A percentile compares a stretch with the other conserved stretches of the same genome.
Conservation (phyloP, 2,113 vertebrate species). For the Gymnocephalus cernua region DNA sequence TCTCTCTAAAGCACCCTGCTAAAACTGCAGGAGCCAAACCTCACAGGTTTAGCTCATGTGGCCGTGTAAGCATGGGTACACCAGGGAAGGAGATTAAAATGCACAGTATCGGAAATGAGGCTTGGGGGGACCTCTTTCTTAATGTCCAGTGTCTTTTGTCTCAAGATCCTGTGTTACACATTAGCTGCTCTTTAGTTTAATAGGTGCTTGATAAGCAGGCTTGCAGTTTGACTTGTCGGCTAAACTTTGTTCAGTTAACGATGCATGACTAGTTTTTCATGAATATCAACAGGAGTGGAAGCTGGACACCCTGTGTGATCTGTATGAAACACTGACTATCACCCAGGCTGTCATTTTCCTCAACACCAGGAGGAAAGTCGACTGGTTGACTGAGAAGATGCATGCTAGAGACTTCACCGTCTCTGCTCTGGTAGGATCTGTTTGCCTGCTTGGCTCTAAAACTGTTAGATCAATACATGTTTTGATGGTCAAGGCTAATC, state of each 20-base stretch:
- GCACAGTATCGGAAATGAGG: conserved; percentile 78
- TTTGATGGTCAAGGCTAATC: no score
- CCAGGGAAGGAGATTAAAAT: conserved; percentile 81
- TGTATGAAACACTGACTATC: conserved; percentile 98
- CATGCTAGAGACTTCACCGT: conserved; percentile 97
- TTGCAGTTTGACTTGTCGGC: neutral
- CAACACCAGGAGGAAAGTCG: conserved; percentile 98
- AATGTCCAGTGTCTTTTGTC: conserved; percentile 84
- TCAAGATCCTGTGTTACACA: conserved; percentile 82
- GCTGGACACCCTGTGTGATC: conserved; percentile 96
- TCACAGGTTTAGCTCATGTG: conserved; percentile 69
- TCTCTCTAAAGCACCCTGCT: conserved; percentile 85
- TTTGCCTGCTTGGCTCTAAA: neutral
- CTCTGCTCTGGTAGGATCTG: conserved; percentile 92
- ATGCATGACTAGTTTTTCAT: neutral
- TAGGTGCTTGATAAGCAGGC: neutral
- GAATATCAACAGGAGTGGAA: conserved; percentile 92
- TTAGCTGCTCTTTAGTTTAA: neutral
- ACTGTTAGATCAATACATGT: no score
- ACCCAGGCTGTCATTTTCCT: conserved; percentile 99
- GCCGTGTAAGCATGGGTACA: conserved; percentile 83
- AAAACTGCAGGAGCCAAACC: conserved; percentile 77
- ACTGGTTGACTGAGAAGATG: conserved; percentile 99
- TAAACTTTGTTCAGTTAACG: neutral
- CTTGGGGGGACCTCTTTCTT: conserved; percentile 84